These are phyloP conservation scores for Dipodomys spectabilis DNA, from an alignment of 2,113 vertebrate species.

Conservation along the genomic window DNA sequence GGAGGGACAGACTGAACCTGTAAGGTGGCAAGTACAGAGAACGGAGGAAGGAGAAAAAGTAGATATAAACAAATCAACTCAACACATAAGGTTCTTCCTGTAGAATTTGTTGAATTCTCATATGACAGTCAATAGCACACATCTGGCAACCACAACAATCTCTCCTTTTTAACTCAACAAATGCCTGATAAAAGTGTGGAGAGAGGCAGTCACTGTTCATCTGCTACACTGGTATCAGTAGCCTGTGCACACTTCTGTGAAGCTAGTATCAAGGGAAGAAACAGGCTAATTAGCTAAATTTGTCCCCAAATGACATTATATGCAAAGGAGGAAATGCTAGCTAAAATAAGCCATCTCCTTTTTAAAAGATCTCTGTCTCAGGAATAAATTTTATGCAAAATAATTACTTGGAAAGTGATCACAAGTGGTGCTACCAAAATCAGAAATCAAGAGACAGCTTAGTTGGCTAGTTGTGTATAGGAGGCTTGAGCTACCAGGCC, in stretches of 20 bases:
- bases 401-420: background rate
- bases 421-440: background rate
- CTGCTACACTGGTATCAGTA: background rate
- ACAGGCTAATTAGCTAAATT: constrained; percentile 38
- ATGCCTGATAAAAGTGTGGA: background rate
- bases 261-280: constrained; percentile 51
- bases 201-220: background rate
- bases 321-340: constrained; percentile 22
- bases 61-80: background rate
- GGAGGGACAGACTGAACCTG: background rate
- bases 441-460: constrained; percentile 26
- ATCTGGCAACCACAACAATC: background rate
- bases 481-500: background rate
- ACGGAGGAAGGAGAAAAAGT: background rate
- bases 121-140: background rate
- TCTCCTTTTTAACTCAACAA: background rate
- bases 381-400: constrained; percentile 14
- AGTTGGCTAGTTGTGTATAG: background rate
- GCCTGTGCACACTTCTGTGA: background rate
- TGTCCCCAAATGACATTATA: constrained; percentile 7
- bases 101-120: background rate
- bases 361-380: constrained; percentile 43
- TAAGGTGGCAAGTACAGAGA: background rate
- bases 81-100: background rate
- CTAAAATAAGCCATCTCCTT: background rate